These are phyloP conservation scores for Rhincodon typus DNA, from an alignment of 2,797 vertebrate genomes.

Conservation along the genomic window DNA sequence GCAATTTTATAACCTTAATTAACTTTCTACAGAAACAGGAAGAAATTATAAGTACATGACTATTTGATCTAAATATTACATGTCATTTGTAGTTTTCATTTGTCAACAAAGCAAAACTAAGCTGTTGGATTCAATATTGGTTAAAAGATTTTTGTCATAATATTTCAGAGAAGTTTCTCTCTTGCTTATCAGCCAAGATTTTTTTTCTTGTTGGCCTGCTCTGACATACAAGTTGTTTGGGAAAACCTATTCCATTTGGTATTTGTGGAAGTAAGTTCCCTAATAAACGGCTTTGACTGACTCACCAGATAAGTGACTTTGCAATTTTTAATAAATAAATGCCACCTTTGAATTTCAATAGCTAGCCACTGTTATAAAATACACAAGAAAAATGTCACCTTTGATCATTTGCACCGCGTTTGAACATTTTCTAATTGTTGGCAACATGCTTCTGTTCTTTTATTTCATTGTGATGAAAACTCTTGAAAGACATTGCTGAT, in stretches of 20 bases:
- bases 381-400: conserved; percentile 21
- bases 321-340: not conserved
- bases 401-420: conserved; percentile 22
- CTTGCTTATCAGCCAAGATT: not conserved
- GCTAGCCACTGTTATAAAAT: not conserved
- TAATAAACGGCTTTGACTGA: not conserved
- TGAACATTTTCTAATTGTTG: not conserved
- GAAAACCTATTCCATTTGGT: not conserved
- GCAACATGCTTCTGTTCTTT: not conserved
- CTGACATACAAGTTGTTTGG: not conserved
- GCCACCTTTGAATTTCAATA: not conserved
- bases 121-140: not conserved
- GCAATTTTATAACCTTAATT: too few species aligned
- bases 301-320: not conserved
- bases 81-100: not conserved
- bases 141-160: not conserved
- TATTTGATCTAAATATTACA: not conserved
- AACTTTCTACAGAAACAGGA: not conserved
- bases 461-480: conserved; percentile 19
- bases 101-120: not conserved
- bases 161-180: not conserved
- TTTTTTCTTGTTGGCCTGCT: not conserved
- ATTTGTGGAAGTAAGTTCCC: not conserved
- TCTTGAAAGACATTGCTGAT: not conserved
- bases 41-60: not conserved